Evolutionary conservation across 2,113 vertebrate genomes (phyloP).

Genomic region (Syrrhaptes paradoxus): DNA sequence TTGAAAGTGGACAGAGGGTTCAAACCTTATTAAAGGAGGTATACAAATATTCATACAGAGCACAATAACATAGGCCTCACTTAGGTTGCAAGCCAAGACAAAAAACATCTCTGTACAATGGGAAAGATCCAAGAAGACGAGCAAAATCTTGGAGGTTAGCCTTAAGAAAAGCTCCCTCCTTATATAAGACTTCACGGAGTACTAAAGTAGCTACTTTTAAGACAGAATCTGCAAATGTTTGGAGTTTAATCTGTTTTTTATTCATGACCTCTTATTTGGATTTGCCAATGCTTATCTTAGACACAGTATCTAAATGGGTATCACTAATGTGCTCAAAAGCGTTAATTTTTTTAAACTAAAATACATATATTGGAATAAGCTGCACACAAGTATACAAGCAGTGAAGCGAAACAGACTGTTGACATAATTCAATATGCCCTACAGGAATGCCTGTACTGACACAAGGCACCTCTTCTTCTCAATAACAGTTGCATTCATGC

Average conservation of each 20-base stretch:
- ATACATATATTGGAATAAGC: background rate
- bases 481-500: background rate
- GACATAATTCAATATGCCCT: background rate
- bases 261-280: background rate
- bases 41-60: background rate
- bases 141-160: background rate
- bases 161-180: background rate
- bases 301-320: background rate
- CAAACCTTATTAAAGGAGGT: background rate
- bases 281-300: background rate
- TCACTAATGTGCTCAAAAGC: background rate
- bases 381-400: background rate
- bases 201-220: background rate
- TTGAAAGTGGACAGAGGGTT: background rate
- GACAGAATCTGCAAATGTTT: background rate
- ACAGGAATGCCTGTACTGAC: background rate
- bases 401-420: background rate
- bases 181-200: background rate
- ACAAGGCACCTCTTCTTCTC: background rate
- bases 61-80: background rate
- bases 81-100: background rate
- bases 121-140: background rate
- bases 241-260: background rate
- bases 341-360: background rate
- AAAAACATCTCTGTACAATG: background rate